phyloP scores from a whole-genome alignment of 2,888 invertebrate genomes.

The Willowsia nigromaculata region DNA sequence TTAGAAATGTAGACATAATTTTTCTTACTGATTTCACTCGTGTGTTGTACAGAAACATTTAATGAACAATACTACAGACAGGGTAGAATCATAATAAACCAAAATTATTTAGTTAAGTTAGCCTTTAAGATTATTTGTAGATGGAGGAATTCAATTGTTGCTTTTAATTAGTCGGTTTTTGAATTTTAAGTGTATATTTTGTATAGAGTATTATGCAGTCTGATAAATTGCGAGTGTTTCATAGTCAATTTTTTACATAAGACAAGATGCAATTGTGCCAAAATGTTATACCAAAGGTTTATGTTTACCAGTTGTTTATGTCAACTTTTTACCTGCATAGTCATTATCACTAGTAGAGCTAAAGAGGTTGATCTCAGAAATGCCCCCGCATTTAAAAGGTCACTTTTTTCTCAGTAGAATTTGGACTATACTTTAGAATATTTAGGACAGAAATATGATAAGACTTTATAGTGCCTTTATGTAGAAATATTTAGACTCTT shows the following conservation, averaged over 20 bases:
- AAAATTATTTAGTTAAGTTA: too few species aligned
- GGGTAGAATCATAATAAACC: too few species aligned
- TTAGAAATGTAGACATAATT: not conserved
- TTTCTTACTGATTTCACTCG: not conserved
- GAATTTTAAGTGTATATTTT: not conserved
- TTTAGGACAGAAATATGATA: not conserved
- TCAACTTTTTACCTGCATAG: slow-evolving; percentile 63
- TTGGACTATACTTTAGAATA: not conserved
- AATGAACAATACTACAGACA: too few species aligned
- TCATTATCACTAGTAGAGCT: slow-evolving; percentile 51
- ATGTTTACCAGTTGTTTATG: not conserved
- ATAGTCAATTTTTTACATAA: slow-evolving; percentile 20
- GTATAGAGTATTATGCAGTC: not conserved
- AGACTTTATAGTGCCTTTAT: not conserved
- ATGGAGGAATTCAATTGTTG: too few species aligned
- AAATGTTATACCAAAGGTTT: slow-evolving; percentile 56
- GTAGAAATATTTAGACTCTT: not conserved
- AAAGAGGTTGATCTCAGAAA: not conserved
- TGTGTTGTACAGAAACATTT: too few species aligned
- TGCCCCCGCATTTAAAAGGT: not conserved
- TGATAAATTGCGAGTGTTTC: slow-evolving; percentile 11
- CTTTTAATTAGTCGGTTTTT: not conserved
- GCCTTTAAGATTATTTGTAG: too few species aligned
- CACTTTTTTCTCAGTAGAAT: not conserved
- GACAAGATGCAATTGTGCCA: slow-evolving; percentile 45